Evolutionary conservation across 2,888 invertebrate species (phyloP), one percentile per base, ranked within the genome.

Genomic region (Spisula subtruncata): DNA sequence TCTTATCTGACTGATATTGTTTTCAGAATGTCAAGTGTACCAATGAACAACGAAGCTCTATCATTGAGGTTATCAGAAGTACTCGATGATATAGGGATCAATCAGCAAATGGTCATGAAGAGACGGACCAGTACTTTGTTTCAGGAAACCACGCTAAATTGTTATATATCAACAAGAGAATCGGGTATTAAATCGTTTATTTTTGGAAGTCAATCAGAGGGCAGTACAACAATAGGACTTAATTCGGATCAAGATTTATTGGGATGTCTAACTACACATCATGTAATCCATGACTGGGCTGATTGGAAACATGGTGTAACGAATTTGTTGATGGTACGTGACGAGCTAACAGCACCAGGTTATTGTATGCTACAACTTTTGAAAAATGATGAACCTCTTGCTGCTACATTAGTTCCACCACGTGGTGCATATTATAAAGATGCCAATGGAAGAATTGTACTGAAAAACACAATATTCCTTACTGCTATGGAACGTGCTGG

Each of bases 301-400:
- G 84, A 85, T 16, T 85, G 84, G 84, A n/a, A 71, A 48, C 75
- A 8, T 51, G 75, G 75, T 48, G n/a, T 35, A 29, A 29, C 6
- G 12, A 85, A 85, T 85, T 16, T 85, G 12, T 29, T 85, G 12
- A 48, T 85, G 66, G n/a, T 85, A 35, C 54, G 71, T n/a, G 75
- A 71, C 48, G 84, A 85, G n/a, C 14, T 2, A 1, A n/a, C 41
- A 20, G 32, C 84, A 75, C 84, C 84, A 0, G 71, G 75, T 25
- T 75, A 85, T 20, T 66, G 84, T 60, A 20, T 29, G 1, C 60
- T 85, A 41, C 84, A 85, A 46, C n/a, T 20, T 1, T 25, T 85
- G 41, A 29, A 48, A 51, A 4, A 46, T 29, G 75, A 85, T 75
- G 25, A 16, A 29, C 75, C 25, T 1, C 51, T 85, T 2, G 8